Evolutionary conservation across 2,113 vertebrate genomes (phyloP), one percentile per base, ranked within the genome.

Genomic region (Perca fluviatilis): DNA sequence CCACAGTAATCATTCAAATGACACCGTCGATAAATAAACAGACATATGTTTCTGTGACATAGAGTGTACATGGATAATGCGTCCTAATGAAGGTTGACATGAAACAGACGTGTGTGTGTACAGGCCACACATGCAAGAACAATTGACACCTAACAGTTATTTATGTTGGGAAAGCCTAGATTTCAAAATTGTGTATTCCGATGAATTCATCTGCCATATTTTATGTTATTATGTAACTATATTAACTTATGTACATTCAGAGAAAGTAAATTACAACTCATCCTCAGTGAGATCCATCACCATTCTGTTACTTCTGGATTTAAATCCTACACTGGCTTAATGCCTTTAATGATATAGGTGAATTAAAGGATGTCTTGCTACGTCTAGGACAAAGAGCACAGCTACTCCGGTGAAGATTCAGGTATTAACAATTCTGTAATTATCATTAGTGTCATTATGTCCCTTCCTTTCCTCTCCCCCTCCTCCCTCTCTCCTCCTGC

Each of bases 401-500:
- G 68, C 62, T 61, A 23, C 86, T 78, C 76, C 6, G 15, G 70
- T 77, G 25, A 75, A 67, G 65, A 88, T 82, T 80, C 84, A 75
- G 82, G 69, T 87, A 92, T 89, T 89, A 92, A 84, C 50, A 63
- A 62, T 83, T 86, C 75, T 71, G 85, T 91, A 90, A 93, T 92
- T 82, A 92, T 89, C 87, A 90, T 92, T 87, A 91, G 70, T 65
- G 76, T 89, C 85, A 88, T 89, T 84, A 82, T 18, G n/a, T 51
- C 63, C 70, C 80, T 78, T 88, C 86, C 84, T 72, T 62, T 56
- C 70, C 58, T 71, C 63, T 76, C 65, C 50, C 40, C 58, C n/a
- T 71, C 65, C 56, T 75, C 74, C 46, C 21, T 61, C 72, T 50
- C 61, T 30, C 21, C 23, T 82, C 76, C 49, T 47, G 75, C 86